Conservation (phyloP, 2,888 invertebrate genomes). For the Acrobasis repandana region DNA sequence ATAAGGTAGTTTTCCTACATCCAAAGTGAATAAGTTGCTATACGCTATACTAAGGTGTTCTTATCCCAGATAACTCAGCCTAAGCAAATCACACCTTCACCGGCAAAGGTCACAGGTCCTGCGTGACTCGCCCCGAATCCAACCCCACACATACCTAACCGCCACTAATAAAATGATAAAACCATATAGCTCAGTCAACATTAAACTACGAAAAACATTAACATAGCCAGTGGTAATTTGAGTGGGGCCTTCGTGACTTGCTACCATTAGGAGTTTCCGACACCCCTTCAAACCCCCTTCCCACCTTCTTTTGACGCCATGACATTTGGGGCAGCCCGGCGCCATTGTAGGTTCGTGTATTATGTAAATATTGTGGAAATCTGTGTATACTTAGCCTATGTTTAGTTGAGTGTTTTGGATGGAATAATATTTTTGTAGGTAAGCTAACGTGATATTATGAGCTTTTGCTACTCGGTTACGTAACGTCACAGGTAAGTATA, state of each 20-base stretch:
- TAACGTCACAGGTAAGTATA: no score
- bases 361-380: constrained; percentile 30
- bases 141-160: constrained; percentile 21
- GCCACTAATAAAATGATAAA: constrained; percentile 33
- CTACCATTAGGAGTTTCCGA: constrained; percentile 70
- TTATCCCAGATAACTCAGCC: constrained; percentile 21
- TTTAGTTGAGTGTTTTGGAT: background rate
- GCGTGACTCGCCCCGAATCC: constrained; percentile 28
- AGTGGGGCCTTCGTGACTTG: constrained; percentile 68
- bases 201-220: constrained; percentile 40
- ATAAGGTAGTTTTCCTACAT: background rate
- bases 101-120: constrained; percentile 12
- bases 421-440: constrained; percentile 10
- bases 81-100: constrained; percentile 14
- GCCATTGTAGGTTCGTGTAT: constrained; percentile 40
- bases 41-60: background rate
- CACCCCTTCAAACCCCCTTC: constrained; percentile 41
- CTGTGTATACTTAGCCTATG: constrained; percentile 12
- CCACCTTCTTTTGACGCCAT: constrained; percentile 40
- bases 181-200: constrained; percentile 29
- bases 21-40: background rate
- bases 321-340: constrained; percentile 56
- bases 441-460: background rate
- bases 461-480: background rate
- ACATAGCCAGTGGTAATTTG: constrained; percentile 53